Evolutionary conservation across 2,113 vertebrate species (phyloP).

Genomic region (Saguinus imperator): DNA sequence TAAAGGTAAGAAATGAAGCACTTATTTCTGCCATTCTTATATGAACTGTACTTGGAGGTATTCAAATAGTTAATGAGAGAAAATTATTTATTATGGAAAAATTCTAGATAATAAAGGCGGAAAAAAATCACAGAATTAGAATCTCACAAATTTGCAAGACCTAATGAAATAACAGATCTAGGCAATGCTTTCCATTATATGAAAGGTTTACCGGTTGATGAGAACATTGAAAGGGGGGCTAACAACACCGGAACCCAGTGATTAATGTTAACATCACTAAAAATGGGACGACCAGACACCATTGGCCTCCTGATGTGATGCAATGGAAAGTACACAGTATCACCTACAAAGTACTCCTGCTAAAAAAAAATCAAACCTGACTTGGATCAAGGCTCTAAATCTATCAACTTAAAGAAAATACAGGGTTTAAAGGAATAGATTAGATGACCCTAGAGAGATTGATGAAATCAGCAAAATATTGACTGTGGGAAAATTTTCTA

Average conservation of each 20-base stretch:
- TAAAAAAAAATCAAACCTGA: constrained; percentile 38
- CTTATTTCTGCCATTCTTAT: background rate
- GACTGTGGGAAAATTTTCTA: background rate
- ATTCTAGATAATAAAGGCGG: background rate
- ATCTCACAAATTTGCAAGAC: constrained; percentile 28
- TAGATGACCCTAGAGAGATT: constrained; percentile 16
- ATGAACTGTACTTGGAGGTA: background rate
- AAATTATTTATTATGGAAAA: constrained; percentile 44
- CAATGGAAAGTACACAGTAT: background rate
- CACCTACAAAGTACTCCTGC: constrained; percentile 26
- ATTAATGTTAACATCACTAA: constrained; percentile 29
- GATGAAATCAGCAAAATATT: constrained; percentile 21
- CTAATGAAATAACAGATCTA: constrained; percentile 33
- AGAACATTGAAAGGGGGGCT: background rate
- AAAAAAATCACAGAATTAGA: constrained; percentile 51
- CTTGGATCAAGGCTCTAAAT: constrained; percentile 30
- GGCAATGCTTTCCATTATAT: constrained; percentile 18
- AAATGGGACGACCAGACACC: background rate
- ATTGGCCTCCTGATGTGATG: background rate
- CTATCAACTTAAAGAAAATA: constrained; percentile 40
- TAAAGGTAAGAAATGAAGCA: background rate
- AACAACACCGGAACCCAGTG: background rate
- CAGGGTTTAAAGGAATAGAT: background rate
- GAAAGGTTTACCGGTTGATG: background rate
- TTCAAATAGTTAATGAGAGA: constrained; percentile 39